Evolutionary conservation across 2,888 invertebrate species (phyloP).

Genomic region (Melieria picta): DNA sequence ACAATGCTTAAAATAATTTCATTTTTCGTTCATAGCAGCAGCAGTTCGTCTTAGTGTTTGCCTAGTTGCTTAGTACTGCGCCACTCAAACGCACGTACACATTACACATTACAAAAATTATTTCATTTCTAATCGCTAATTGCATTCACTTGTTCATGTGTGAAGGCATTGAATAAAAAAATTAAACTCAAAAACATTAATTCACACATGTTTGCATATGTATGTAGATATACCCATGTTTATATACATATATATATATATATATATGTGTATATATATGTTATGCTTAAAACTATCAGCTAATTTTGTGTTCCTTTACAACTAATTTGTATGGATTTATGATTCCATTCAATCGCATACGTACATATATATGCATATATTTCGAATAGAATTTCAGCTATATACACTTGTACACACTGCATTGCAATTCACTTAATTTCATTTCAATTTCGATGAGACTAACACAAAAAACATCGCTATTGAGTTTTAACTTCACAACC

Average conservation of each 20-base stretch:
- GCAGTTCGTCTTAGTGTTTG: too few species aligned
- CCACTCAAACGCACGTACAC: too few species aligned
- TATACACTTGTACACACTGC: neutral
- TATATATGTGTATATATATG: neutral
- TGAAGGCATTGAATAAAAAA: neutral
- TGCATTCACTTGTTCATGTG: too few species aligned
- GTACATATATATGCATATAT: constrained; percentile 23
- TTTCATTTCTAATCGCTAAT: too few species aligned
- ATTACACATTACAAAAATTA: too few species aligned
- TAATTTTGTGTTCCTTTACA: too few species aligned
- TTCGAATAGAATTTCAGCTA: neutral
- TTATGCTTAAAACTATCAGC: neutral
- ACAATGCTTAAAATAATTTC: too few species aligned
- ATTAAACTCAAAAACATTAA: constrained; percentile 11
- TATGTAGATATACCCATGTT: constrained; percentile 15
- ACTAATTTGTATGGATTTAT: neutral
- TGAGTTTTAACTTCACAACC: too few species aligned
- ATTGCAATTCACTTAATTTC: neutral
- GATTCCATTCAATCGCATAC: constrained; percentile 31
- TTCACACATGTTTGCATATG: constrained; percentile 14
- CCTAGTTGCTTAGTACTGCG: too few species aligned
- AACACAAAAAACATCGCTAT: too few species aligned
- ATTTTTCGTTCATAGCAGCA: too few species aligned
- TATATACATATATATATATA: constrained; percentile 13
- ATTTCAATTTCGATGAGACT: neutral